Evolutionary conservation across 2,797 vertebrate species (phyloP), one percentile per base, ranked within the genome.

Genomic region (Alauda arvensis): DNA sequence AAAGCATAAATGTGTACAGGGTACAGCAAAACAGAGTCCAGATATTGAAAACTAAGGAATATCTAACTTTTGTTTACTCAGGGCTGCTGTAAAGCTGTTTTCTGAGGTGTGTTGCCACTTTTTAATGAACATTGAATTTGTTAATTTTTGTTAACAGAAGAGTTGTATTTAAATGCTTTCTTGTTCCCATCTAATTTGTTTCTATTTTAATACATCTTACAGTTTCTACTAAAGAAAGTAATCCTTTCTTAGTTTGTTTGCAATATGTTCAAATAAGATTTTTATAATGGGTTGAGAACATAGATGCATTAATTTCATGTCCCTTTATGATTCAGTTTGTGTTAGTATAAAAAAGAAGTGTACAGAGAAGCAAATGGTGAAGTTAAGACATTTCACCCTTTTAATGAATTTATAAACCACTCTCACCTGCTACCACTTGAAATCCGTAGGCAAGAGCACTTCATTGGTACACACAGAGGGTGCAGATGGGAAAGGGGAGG

Each of bases 361-460:
- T 13, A 42, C 45, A 46, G 75, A 84, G 81, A 86, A 89, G 69
- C 82, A 88, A 88, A 91, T 81, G 63, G 57, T 70, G 57, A 82
- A 85, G 67, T 76, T 90, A 83, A 84, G 76, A 70, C 42, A 74
- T 86, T 76, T 80, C 72, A 86, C 82, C 39, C 26, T 84, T 91
- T 59, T 89, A 85, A 93, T 82, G 48, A 77, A 78, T 91, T 92
- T 78, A 68, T 88, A 86, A 89, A 63, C 48, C 55, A 57, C 46
- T 39, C 60, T 92, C 85, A 89, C 71, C 83, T 94, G 87, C 88
- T 82, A 77, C 89, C 83, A 79, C 89, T 86, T 52, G 55, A 88
- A 92, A 88, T 76, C 55, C 19, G 5, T 31, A 53, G 60, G 45
- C 57, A 86, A 82, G 88, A 81, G 67, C 69, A 70, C 84, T 88